These are phyloP conservation scores for Zaprionus tsacasi DNA, from an alignment of 1,140 invertebrate genomes.

Conservation along the genomic window DNA sequence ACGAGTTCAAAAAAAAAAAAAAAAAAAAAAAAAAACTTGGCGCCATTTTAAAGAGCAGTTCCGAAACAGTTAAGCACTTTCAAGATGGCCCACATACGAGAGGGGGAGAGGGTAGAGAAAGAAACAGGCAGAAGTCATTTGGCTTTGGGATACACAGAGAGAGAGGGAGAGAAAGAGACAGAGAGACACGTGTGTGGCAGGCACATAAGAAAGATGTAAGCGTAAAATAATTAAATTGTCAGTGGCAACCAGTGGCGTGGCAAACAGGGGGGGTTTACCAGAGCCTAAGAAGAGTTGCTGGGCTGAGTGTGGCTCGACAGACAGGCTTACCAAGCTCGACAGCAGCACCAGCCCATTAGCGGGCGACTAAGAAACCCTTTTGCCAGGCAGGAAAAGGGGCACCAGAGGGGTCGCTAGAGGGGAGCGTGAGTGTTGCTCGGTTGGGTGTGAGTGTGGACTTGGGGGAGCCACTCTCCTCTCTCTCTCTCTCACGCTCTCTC, in stretches of 20 bases:
- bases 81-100: not conserved
- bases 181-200: not conserved
- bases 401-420: not conserved
- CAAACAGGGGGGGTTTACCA: not conserved
- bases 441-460: not conserved
- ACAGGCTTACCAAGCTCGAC: constrained; percentile 12
- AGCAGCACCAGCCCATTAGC: constrained; percentile 51
- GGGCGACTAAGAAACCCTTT: constrained; percentile 63
- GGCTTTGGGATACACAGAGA: constrained; percentile 13
- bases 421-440: not conserved
- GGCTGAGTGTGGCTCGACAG: not conserved
- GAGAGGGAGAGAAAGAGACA: too few species aligned
- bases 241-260: constrained; percentile 59
- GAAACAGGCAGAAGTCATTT: constrained; percentile 25
- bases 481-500: too few species aligned
- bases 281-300: not conserved
- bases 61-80: constrained; percentile 11
- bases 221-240: constrained; percentile 79
- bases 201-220: constrained; percentile 46
- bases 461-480: not conserved
- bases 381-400: constrained; percentile 6
- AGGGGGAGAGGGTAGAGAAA: not conserved
- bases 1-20: constrained; percentile 23
- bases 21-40: constrained; percentile 23
- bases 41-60: constrained; percentile 7